Conservation (phyloP, 1,140 invertebrate species). For the Solen grandis region DNA sequence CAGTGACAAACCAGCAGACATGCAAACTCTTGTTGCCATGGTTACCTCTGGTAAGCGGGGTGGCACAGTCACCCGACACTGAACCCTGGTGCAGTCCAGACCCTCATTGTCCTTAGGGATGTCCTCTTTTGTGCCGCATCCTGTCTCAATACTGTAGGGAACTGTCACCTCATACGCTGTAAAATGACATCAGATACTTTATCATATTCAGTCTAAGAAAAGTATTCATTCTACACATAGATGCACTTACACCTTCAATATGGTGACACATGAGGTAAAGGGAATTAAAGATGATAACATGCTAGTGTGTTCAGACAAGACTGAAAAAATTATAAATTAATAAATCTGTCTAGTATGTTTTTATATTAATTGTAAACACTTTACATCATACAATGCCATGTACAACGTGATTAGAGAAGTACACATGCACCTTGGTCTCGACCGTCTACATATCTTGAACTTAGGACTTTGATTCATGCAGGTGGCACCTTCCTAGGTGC, state of each 20-base stretch:
- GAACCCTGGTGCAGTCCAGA: slow-evolving; percentile 33
- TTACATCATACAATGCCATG: no score
- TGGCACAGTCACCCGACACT: slow-evolving; percentile 3
- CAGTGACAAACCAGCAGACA: no score
- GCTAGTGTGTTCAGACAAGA: not conserved
- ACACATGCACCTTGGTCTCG: no score
- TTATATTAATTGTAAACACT: no score
- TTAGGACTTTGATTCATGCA: no score
- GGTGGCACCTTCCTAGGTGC: no score
- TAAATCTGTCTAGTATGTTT: not conserved
- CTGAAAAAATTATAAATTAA: not conserved
- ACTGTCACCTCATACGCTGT: slow-evolving; percentile 43
- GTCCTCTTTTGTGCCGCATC: slow-evolving; percentile 75
- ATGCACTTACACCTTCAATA: not conserved
- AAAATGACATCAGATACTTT: not conserved
- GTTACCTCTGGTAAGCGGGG: no score
- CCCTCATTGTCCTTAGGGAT: slow-evolving; percentile 58
- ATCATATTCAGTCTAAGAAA: slow-evolving; percentile 59
- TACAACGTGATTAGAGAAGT: no score
- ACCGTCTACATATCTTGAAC: no score
- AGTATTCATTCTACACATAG: not conserved
- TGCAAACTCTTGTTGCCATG: no score
- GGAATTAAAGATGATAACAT: not conserved
- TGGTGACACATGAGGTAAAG: not conserved
- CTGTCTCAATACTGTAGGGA: slow-evolving; percentile 70